Base-by-base conservation (phyloP, 2,888 invertebrate genomes). In the Callyntrura guangdongensis region DNA sequence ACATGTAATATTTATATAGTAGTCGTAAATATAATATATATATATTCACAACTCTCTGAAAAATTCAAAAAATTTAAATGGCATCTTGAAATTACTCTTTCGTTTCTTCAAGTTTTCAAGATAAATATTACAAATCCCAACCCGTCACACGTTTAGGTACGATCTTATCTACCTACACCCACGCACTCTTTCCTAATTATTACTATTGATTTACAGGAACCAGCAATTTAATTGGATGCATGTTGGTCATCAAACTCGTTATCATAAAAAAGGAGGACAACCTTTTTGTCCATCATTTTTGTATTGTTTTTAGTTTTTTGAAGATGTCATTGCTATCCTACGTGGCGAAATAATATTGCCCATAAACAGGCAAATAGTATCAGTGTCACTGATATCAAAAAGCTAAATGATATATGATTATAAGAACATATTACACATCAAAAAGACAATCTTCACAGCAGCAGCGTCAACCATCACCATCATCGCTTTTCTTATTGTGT, bases 331-430 rank as follows among this genome's bases (percentile, higher is more conserved):
- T 27, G 61, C 47, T 69, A 9, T 49, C 49, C 12, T 85, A 20
- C 49, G 36, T 61, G 27, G 9, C 22, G 59, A 72, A 72, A 67
- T 82, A 89, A 89, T 90, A 77, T 90, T 85, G 74, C 69, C 81
- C 86, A 81, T 89, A 91, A 89, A 85, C 22, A 89, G 89, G 67
- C 82, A 91, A 91, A 89, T 91, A 82, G 85, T 91, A 89, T 82
- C 89, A 89, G 86, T 86, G 84, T 89, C 81, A 82, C 72, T 69
- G 82, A 82, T 88, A 88, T 56, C 20, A 81, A 81, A 81, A 45
- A 36, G 20, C 36, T 25, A 81, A 81, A 81, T 81, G 81, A 81
- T 81, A 22, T 61, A 79, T 27, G 27, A 27, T n/a, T 77, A 27
- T 77, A 74, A 49, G 11, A 49, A 2, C 64, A 25, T 64, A 64